A percentile compares a stretch with the other conserved stretches of the same genome.
phyloP scores from a whole-genome alignment of 2,113 vertebrate species.

The Sisor rabdophorus region DNA sequence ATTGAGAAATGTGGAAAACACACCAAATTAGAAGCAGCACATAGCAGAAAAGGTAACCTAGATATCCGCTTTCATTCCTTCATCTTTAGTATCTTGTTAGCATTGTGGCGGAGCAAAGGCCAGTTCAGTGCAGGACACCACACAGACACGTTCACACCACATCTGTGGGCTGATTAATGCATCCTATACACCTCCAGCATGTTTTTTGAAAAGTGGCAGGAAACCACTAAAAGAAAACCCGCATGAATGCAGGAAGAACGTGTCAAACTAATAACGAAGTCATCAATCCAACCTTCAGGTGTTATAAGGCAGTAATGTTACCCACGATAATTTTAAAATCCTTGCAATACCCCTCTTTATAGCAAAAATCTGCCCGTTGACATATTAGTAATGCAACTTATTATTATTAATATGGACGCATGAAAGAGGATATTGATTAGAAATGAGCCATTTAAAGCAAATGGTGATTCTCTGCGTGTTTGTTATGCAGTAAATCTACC shows the following conservation, averaged over 20 bases:
- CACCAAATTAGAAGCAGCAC: not conserved
- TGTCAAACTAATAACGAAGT: not conserved
- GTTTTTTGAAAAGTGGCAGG: not conserved
- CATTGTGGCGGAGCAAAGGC: not conserved
- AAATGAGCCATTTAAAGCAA: not conserved
- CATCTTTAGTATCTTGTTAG: not conserved
- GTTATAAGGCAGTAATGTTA: not conserved
- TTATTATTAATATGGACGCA: not conserved
- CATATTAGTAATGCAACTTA: not conserved
- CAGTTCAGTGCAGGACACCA: not conserved
- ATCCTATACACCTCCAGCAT: not conserved
- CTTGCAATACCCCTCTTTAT: not conserved
- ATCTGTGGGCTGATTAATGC: not conserved
- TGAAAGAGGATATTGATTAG: not conserved
- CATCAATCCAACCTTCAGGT: too few relatives aligned
- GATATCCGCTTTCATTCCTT: not conserved
- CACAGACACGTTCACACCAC: not conserved
- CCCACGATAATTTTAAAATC: not conserved
- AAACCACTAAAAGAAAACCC: not conserved
- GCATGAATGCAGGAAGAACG: not conserved
- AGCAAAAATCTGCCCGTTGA: not conserved
- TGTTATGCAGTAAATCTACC: not conserved
- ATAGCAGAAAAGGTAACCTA: not conserved
- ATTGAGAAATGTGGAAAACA: not conserved
- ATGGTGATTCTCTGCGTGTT: not conserved